Evolutionary conservation across 2,113 vertebrate species (phyloP), one percentile per base, ranked within the genome.

Genomic region (Cromileptes altivelis): DNA sequence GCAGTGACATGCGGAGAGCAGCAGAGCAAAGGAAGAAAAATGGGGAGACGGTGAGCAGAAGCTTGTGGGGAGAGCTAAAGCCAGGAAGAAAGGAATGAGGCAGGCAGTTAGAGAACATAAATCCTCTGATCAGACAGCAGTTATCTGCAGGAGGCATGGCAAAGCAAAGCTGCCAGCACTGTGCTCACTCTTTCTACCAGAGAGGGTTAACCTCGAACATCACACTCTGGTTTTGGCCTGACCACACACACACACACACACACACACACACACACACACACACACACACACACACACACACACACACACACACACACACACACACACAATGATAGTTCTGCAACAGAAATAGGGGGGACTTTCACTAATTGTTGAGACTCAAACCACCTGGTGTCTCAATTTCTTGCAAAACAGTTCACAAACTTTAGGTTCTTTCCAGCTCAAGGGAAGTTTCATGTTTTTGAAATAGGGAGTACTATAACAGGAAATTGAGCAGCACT

Each of bases 361-460:
- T 50, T 49, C 1, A 64, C n/a, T 11, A 12, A 21, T 42, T 1
- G 0, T 7, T 55, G 4, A 17, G 27, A 74, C 25, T 69, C 4
- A 25, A 88, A 65, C 63, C 14, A 1, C 21, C 21, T 27, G n/a
- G 11, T 71, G 67, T 77, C n/a, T 75, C 33, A 13, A 2, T 56
- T 42, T 18, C 27, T 52, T 13, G 12, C 4, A 7, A 27, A 65
- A 52, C 12, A 8, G 9, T 15, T 27, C 33, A 18, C 6, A 64
- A 74, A 87, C 4, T 56, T 74, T 25, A 77, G 86, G 85, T 82
- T 61, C 79, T 90, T 90, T 88, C 90, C 86, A 82, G 62, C 37
- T 1, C 0, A 7, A 3, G 53, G 23, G 72, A n/a, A 10, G 25
- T 62, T 67, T n/a, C 3, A 8, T 30, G 42, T 15, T 19, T 63